Conservation (phyloP, 1,140 invertebrate species). For the Hylaeus volcanicus region DNA sequence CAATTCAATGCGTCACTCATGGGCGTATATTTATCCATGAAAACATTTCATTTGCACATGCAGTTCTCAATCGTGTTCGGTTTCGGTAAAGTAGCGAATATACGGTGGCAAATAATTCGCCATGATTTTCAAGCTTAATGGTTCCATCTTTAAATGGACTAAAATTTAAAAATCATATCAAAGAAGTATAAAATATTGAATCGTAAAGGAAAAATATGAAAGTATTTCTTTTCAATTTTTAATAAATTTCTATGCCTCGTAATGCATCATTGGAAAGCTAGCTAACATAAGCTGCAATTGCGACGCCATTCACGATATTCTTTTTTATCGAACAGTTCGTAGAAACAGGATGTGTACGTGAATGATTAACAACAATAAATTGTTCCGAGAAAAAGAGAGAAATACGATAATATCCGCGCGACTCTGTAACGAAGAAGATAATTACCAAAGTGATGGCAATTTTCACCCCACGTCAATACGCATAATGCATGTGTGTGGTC, state of each 20-base stretch:
- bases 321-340: neutral
- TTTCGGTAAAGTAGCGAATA: too few species aligned
- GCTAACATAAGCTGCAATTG: too few species aligned
- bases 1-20: neutral
- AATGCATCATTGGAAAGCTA: too few species aligned
- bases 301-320: too few species aligned
- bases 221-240: too few species aligned
- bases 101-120: too few species aligned
- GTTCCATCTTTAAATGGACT: too few species aligned
- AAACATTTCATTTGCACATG: neutral
- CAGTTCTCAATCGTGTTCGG: neutral
- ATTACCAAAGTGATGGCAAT: conserved; percentile 11
- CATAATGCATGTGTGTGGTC: neutral
- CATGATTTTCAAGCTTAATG: too few species aligned
- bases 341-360: neutral
- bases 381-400: neutral
- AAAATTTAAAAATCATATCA: too few species aligned
- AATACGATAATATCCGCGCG: neutral
- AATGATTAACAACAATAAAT: neutral
- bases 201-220: too few species aligned
- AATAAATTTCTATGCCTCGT: too few species aligned
- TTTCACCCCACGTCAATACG: neutral
- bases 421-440: neutral
- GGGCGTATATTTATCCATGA: neutral
- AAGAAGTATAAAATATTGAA: too few species aligned